These are phyloP conservation scores for Falco columbarius DNA, from an alignment of 2,797 vertebrate species.

Conservation along the genomic window DNA sequence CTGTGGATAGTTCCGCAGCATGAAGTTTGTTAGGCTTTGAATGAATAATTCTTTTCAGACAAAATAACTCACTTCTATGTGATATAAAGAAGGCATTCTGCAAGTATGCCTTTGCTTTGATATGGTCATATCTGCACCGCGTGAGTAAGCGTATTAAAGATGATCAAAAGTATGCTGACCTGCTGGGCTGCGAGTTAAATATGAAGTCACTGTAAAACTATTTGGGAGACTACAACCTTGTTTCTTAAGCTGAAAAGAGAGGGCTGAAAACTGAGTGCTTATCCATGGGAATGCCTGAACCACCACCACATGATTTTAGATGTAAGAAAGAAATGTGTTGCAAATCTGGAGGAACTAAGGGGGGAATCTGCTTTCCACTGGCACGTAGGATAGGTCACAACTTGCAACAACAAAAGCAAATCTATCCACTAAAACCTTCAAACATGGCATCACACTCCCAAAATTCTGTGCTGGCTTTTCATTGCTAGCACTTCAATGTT, in stretches of 20 bases:
- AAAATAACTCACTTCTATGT: neutral
- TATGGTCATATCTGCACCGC: fast-evolving
- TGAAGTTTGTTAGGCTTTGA: neutral
- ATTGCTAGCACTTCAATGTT: neutral
- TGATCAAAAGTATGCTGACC: neutral
- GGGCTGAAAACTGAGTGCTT: neutral
- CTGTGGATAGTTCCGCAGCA: neutral
- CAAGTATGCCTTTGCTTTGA: neutral
- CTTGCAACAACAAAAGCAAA: neutral
- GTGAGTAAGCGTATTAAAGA: neutral
- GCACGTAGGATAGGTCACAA: neutral
- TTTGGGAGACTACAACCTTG: neutral
- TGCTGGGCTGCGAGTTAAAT: neutral
- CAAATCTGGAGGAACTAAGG: neutral
- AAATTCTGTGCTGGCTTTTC: neutral
- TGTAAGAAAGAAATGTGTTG: neutral
- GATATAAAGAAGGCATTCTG: neutral
- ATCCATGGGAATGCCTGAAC: neutral
- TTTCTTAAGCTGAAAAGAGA: neutral
- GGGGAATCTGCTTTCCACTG: neutral
- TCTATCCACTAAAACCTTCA: neutral
- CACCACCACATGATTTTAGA: neutral
- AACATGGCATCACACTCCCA: neutral
- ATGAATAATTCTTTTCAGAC: neutral
- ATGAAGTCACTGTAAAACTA: neutral